Evolutionary conservation across 2,113 vertebrate genomes (phyloP).

Genomic region (Beaufortia kweichowensis): DNA sequence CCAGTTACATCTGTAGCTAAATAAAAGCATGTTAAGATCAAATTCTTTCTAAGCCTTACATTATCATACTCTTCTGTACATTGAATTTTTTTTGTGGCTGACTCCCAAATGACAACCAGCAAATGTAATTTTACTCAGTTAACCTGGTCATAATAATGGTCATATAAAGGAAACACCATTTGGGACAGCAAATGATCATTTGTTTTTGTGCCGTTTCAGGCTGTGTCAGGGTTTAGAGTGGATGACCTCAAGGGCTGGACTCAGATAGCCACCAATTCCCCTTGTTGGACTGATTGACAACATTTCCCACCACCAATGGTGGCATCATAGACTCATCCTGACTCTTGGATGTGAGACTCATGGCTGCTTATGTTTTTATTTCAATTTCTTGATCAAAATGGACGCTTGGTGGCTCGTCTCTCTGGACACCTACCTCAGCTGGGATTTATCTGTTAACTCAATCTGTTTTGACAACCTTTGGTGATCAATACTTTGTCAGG

Average conservation of each 20-base stretch:
- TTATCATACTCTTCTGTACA: too few relatives aligned
- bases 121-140: too few relatives aligned
- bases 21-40: too few relatives aligned
- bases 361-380: conserved; percentile 27
- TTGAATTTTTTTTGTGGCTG: too few relatives aligned
- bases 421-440: conserved; percentile 55
- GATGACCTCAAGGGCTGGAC: conserved; percentile 97
- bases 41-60: too few relatives aligned
- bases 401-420: conserved; percentile 22
- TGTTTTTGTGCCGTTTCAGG: conserved; percentile 63
- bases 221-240: conserved; percentile 98
- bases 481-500: conserved; percentile 5
- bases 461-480: neutral
- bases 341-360: too few relatives aligned
- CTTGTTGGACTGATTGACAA: conserved; percentile 32
- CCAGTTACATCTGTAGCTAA: too few relatives aligned
- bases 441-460: conserved; percentile 15
- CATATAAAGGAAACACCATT: too few relatives aligned
- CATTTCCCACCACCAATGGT: conserved; percentile 17
- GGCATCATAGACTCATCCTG: conserved; percentile 24
- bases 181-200: neutral
- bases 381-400: conserved; percentile 41
- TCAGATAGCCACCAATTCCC: conserved; percentile 87
- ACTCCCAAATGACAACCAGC: too few relatives aligned
- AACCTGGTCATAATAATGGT: too few relatives aligned